Conservation (phyloP, 30 jellyfish, hydroid and myxozoan species). For the Aurelia sp. region DNA sequence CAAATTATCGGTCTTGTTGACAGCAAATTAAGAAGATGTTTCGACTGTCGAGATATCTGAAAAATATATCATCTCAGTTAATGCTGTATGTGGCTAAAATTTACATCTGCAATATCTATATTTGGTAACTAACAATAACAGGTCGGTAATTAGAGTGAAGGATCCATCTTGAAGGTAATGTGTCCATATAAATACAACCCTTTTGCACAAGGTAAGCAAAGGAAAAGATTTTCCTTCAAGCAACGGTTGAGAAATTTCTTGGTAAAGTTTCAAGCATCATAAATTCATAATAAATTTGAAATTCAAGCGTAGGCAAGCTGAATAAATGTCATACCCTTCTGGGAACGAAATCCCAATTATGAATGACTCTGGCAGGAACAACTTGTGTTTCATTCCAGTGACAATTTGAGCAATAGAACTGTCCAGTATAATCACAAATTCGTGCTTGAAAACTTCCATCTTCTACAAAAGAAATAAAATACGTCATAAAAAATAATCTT, state of each 20-base stretch:
- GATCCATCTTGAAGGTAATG: too few species aligned
- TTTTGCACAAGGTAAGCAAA: too few species aligned
- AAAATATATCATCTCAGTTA: neutral
- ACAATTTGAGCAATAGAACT: slow-evolving; percentile 76
- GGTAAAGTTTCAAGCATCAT: too few species aligned
- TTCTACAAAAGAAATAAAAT: slow-evolving; percentile 35
- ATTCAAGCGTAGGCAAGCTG: neutral
- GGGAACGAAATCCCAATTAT: slow-evolving; percentile 92
- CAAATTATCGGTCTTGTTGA: slow-evolving; percentile 71
- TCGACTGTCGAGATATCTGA: slow-evolving; percentile 94
- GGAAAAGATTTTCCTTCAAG: too few species aligned
- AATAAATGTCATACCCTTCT: slow-evolving; percentile 54
- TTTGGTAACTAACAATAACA: too few species aligned
- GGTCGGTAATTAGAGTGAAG: too few species aligned
- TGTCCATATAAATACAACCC: too few species aligned
- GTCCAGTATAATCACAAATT: slow-evolving; percentile 93
- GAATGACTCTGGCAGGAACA: slow-evolving; percentile 93
- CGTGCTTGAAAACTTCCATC: slow-evolving; percentile 82
- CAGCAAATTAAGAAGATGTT: slow-evolving; percentile 76
- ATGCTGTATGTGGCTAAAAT: too few species aligned
- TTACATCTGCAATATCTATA: too few species aligned
- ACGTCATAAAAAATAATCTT: neutral
- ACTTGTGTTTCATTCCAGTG: slow-evolving; percentile 92
- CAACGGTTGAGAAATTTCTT: too few species aligned
- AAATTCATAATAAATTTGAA: neutral